These are phyloP conservation scores for Hydrotaea cyrtoneurina DNA, from an alignment of 2,888 invertebrate species.

Conservation along the genomic window DNA sequence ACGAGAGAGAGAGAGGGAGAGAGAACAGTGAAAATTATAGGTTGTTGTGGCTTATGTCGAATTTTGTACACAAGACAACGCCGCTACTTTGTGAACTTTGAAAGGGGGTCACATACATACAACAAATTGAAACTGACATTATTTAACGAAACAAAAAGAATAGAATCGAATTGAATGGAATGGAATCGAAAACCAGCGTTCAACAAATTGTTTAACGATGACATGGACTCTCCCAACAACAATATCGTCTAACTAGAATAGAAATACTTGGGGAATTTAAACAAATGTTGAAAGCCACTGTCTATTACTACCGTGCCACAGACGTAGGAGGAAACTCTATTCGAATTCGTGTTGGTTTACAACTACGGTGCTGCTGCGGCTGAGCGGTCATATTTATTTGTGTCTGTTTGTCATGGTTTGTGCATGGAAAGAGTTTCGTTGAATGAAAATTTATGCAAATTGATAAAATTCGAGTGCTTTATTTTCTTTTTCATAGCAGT, in stretches of 20 bases:
- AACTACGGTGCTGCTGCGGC: too few relatives aligned
- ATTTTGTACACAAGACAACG: neutral
- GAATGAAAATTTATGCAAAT: conserved; percentile 34
- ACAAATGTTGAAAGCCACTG: conserved; percentile 22
- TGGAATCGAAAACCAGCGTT: neutral
- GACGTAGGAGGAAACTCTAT: too few relatives aligned
- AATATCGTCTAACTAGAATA: neutral
- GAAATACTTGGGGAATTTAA: conserved; percentile 4
- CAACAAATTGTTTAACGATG: conserved; percentile 7
- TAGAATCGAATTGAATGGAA: neutral
- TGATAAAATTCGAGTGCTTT: conserved; percentile 15
- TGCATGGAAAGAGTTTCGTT: neutral
- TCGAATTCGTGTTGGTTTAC: too few relatives aligned
- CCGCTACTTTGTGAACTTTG: neutral
- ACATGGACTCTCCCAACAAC: neutral
- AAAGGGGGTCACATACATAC: neutral
- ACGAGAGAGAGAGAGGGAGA: neutral
- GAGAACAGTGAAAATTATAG: neutral
- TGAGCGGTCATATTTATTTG: too few relatives aligned
- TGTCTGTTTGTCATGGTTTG: neutral
- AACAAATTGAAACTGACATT: conserved; percentile 15
- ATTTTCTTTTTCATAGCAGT: neutral
- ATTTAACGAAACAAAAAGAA: neutral
- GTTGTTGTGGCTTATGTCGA: neutral
- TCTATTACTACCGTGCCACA: neutral